Evolutionary conservation across 2,113 vertebrate species (phyloP), one percentile per base, ranked within the genome.

Genomic region (Lutjanus erythropterus): DNA sequence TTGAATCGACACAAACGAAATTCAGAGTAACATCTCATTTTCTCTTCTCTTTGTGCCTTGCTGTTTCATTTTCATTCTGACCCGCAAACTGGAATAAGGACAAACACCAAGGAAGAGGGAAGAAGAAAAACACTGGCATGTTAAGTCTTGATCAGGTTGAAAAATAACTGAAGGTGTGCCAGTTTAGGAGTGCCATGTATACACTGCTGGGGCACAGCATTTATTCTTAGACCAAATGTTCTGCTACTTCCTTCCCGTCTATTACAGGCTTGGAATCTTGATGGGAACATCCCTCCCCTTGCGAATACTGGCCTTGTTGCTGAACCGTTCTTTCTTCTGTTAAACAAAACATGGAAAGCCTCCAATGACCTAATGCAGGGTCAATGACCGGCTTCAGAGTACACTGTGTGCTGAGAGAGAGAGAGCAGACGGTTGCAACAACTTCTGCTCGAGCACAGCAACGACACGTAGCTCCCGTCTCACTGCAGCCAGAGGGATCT

Each of bases 161-260:
- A 35, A 33, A 41, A 61, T 5, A 60, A 10, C 2, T 39, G 5
- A 49, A 14, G 27, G 0, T 35, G n/a, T 50, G 33, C 42, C 42
- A 64, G 23, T 10, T 52, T 16, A 35, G 56, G 37, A 49, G 33
- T 44, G 39, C 18, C 33, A 15, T 55, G 42, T 42, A 19, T 29
- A 64, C 58, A 60, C 11, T 49, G 35, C 44, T 27, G 1, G 12
- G 69, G 12, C 9, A 4, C 4, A 4, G 27, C 7, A 31, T 83
- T 65, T 90, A 87, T 89, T 86, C 83, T 83, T 58, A 65, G 76
- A 81, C 29, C 15, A 39, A 72, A 75, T 70, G 47, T 49, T 7
- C 69, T 64, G 6, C 2, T 15, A 73, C 83, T 91, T 93, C 91
- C 88, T 83, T 83, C 80, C 89, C 16, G 31, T 79, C 18, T 49